Evolutionary conservation across 2,888 invertebrate genomes (phyloP).

Genomic region (Sinhomidia bicolor): DNA sequence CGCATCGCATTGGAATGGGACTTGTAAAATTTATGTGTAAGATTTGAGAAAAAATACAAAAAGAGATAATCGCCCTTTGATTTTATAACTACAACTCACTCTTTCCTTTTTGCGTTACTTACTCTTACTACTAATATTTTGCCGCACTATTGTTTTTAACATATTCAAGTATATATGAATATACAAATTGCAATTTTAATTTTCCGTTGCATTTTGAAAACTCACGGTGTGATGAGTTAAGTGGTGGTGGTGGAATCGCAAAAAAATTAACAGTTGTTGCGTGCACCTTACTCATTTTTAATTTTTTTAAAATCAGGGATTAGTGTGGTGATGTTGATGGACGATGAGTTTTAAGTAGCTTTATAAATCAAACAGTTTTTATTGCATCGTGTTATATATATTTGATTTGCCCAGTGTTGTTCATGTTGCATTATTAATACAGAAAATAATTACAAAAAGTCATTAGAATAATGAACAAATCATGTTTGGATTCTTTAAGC

Average conservation of each 20-base stretch:
- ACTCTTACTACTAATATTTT: background rate
- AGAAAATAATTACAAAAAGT: slow-evolving; percentile 26
- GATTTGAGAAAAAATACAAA: background rate
- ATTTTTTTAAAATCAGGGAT: background rate
- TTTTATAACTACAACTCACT: too few relatives aligned
- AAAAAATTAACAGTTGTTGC: background rate
- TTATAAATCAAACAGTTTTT: slow-evolving; percentile 10
- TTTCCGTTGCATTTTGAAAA: background rate
- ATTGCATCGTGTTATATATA: background rate
- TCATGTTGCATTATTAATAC: slow-evolving; percentile 27
- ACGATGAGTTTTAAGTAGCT: slow-evolving; percentile 24
- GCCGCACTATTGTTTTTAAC: slow-evolving; percentile 15
- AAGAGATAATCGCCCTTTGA: background rate
- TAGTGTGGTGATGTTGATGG: background rate
- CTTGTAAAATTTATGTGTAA: background rate
- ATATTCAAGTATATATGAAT: background rate
- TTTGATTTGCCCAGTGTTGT: background rate
- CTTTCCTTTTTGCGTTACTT: too few relatives aligned
- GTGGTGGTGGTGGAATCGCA: background rate
- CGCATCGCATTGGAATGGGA: slow-evolving; percentile 56
- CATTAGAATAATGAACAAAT: slow-evolving; percentile 51
- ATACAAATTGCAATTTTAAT: slow-evolving; percentile 21
- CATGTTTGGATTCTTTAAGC: slow-evolving; percentile 26
- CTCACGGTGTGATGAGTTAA: background rate
- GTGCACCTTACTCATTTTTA: background rate